These are phyloP conservation scores for Hydractinia symbiolongicarpus DNA, from an alignment of 30 jellyfish, hydroid and myxozoan genomes.

Conservation along the genomic window DNA sequence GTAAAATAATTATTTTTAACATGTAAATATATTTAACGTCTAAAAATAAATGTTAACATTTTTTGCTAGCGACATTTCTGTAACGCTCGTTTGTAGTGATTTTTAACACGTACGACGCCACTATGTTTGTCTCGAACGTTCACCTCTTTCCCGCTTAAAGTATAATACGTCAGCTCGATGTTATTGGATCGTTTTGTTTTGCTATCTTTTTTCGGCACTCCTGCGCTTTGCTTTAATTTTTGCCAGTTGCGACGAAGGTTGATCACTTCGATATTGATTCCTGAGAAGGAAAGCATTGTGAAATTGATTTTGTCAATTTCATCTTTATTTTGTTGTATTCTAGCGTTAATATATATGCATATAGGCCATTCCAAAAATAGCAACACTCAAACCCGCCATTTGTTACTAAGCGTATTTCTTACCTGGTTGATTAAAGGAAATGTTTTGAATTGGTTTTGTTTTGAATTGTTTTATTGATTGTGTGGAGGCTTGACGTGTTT, in stretches of 20 bases:
- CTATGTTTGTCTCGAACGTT: neutral
- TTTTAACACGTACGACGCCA: neutral
- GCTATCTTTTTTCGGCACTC: neutral
- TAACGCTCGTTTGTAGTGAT: neutral
- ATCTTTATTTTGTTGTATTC: neutral
- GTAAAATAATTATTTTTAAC: too few species aligned
- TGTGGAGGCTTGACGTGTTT: conserved; percentile 2
- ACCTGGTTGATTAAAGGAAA: conserved; percentile 27
- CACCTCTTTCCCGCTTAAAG: conserved; percentile 69
- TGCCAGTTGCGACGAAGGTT: conserved; percentile 56
- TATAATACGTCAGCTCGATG: conserved; percentile 38
- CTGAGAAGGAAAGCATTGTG: neutral
- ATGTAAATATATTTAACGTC: too few species aligned
- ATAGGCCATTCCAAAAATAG: neutral
- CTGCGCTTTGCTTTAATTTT: conserved; percentile 8
- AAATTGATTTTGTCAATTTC: too few species aligned
- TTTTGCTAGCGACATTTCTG: neutral
- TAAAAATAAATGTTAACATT: too few species aligned
- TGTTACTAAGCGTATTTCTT: neutral
- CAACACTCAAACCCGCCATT: neutral
- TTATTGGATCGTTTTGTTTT: conserved; percentile 8
- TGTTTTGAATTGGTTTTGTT: conserved; percentile 20
- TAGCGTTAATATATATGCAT: too few species aligned
- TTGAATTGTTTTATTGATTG: conserved; percentile 8
- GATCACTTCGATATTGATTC: conserved; percentile 22